Evolutionary conservation across 1,140 invertebrate genomes (phyloP).

Genomic region (Diprion similis): DNA sequence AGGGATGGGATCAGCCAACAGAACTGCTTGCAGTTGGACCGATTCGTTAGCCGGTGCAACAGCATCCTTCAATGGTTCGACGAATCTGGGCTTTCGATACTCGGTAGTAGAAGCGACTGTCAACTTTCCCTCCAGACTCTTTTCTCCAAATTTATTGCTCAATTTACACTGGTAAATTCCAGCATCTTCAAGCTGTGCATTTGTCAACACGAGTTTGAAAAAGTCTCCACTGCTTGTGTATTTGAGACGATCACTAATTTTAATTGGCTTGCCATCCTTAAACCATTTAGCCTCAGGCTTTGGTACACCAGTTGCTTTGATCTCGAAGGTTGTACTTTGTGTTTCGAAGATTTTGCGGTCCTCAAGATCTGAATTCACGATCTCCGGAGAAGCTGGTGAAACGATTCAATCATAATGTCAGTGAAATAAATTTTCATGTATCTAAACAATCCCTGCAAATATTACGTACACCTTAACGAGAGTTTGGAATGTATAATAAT

Average conservation of each 20-base stretch:
- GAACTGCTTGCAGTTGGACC: conserved; percentile 76
- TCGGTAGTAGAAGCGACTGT: conserved; percentile 76
- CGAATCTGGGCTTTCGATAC: conserved; percentile 78
- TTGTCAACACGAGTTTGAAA: conserved; percentile 74
- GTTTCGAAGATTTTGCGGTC: conserved; percentile 80
- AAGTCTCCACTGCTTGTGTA: conserved; percentile 74
- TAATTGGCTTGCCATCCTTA: conserved; percentile 73
- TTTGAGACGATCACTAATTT: conserved; percentile 67
- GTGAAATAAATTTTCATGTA: background rate
- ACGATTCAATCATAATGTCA: conserved; percentile 3
- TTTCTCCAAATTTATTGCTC: conserved; percentile 78
- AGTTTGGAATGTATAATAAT: background rate
- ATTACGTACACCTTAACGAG: background rate
- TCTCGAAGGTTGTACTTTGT: conserved; percentile 73
- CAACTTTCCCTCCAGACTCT: conserved; percentile 72
- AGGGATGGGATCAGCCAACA: conserved; percentile 82
- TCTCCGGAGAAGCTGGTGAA: conserved; percentile 75
- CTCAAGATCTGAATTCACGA: conserved; percentile 74
- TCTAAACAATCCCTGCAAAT: background rate
- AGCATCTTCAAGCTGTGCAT: conserved; percentile 73
- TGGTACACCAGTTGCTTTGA: conserved; percentile 75
- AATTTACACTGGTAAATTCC: conserved; percentile 80
- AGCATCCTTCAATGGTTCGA: conserved; percentile 70
- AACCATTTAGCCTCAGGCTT: conserved; percentile 81
- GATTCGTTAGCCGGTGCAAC: conserved; percentile 74